phyloP scores from a whole-genome alignment of 2,113 vertebrate genomes.

The Gnathonemus longibarbis region DNA sequence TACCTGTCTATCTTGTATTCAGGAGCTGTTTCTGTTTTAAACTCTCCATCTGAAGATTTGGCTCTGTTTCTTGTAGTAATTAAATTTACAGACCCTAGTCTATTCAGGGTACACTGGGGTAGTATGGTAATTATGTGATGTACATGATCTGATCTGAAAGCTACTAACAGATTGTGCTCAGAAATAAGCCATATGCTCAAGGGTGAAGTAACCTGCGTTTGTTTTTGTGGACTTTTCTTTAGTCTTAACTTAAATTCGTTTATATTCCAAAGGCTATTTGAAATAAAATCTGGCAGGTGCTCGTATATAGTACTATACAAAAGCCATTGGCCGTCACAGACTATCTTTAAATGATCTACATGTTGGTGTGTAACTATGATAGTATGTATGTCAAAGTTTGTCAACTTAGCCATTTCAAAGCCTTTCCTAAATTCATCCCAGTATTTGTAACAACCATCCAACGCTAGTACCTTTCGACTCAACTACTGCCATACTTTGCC shows the following conservation, averaged over 20 bases:
- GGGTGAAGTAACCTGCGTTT: neutral
- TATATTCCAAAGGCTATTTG: neutral
- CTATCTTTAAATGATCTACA: neutral
- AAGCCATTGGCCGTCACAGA: neutral
- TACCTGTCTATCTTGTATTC: neutral
- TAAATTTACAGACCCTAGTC: neutral
- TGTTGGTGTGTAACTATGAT: neutral
- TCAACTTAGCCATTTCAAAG: neutral
- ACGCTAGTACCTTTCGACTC: neutral
- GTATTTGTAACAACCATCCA: neutral
- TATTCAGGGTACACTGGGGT: neutral
- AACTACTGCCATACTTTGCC: neutral
- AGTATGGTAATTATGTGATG: neutral
- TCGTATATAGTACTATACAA: neutral
- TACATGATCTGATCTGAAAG: constrained; percentile 2
- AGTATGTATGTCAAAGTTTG: neutral
- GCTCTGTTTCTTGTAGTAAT: neutral
- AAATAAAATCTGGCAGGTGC: neutral
- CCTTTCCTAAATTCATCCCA: neutral
- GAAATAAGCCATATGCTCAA: neutral
- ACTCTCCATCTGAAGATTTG: neutral
- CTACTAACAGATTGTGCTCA: neutral
- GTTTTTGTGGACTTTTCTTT: neutral
- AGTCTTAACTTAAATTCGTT: neutral
- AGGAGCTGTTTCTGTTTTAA: neutral